Conservation (phyloP, 1,140 invertebrate genomes). For the Trissolcus basalis region DNA sequence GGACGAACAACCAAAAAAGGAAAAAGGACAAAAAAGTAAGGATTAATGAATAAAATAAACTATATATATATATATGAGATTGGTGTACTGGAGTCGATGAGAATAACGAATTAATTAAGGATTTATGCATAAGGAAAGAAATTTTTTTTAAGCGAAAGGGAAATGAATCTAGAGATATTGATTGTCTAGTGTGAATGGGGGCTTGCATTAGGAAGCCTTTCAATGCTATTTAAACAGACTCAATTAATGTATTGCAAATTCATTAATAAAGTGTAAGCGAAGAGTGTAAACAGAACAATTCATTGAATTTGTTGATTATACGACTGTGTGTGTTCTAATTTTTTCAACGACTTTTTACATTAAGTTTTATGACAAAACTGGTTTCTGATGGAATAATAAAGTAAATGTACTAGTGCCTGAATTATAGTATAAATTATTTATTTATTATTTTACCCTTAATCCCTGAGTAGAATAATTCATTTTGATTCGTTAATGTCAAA, state of each 20-base stretch:
- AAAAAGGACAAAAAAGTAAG: background rate
- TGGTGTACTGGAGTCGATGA: conserved; percentile 33
- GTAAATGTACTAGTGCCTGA: conserved; percentile 36
- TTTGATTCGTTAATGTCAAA: too few species aligned
- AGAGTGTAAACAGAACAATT: conserved; percentile 69
- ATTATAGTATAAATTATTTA: conserved; percentile 9
- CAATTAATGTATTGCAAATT: conserved; percentile 76
- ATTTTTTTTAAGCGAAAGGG: conserved; percentile 29
- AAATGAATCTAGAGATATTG: conserved; percentile 64
- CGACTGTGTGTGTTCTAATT: conserved; percentile 21
- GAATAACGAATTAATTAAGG: conserved; percentile 49
- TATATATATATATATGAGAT: conserved; percentile 32
- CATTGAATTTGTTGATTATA: conserved; percentile 41
- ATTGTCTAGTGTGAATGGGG: conserved; percentile 74
- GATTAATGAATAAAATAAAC: background rate
- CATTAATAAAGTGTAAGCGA: conserved; percentile 76
- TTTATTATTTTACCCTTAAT: background rate
- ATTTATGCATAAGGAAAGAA: conserved; percentile 37
- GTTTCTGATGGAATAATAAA: conserved; percentile 28
- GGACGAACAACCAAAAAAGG: conserved; percentile 46
- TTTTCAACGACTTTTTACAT: conserved; percentile 19
- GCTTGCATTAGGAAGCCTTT: conserved; percentile 70
- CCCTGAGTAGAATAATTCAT: too few species aligned
- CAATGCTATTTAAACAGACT: conserved; percentile 76
- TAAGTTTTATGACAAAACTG: conserved; percentile 21